These are phyloP conservation scores for Danaus chrysippus DNA, from an alignment of 2,888 invertebrate species.

Conservation along the genomic window DNA sequence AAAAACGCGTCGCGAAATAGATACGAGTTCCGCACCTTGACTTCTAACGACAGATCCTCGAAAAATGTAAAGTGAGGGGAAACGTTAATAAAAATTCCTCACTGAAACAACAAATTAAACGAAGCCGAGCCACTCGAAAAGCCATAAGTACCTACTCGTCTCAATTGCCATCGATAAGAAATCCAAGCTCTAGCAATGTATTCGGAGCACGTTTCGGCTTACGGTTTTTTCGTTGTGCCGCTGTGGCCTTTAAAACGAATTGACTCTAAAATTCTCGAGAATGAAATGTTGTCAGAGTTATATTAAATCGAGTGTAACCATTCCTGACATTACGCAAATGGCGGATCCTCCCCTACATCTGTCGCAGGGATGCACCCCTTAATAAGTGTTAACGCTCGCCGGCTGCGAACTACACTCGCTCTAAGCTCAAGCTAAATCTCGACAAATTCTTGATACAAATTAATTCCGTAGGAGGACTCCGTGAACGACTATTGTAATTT, in stretches of 20 bases:
- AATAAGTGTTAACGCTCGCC: conserved; percentile 79
- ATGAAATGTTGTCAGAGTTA: conserved; percentile 77
- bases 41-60: conserved; percentile 29
- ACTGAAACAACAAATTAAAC: conserved; percentile 79
- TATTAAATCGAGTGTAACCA: conserved; percentile 80
- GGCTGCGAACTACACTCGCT: conserved; percentile 73
- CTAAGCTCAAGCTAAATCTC: conserved; percentile 75
- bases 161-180: conserved; percentile 79
- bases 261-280: conserved; percentile 78
- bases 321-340: conserved; percentile 78
- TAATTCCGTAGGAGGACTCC: conserved; percentile 67
- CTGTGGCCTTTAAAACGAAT: conserved; percentile 76
- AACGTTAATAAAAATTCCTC: conserved; percentile 78
- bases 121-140: conserved; percentile 78
- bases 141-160: conserved; percentile 77
- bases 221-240: conserved; percentile 74
- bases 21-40: conserved; percentile 12
- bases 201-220: conserved; percentile 76
- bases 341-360: conserved; percentile 77
- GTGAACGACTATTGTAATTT: conserved; percentile 69
- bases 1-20: conserved; percentile 7
- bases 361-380: conserved; percentile 79
- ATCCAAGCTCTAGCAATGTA: conserved; percentile 77
- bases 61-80: conserved; percentile 73
- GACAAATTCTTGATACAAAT: conserved; percentile 79